Evolutionary conservation across 2,113 vertebrate species (phyloP), one percentile per base, ranked within the genome.

Genomic region (Parus major): DNA sequence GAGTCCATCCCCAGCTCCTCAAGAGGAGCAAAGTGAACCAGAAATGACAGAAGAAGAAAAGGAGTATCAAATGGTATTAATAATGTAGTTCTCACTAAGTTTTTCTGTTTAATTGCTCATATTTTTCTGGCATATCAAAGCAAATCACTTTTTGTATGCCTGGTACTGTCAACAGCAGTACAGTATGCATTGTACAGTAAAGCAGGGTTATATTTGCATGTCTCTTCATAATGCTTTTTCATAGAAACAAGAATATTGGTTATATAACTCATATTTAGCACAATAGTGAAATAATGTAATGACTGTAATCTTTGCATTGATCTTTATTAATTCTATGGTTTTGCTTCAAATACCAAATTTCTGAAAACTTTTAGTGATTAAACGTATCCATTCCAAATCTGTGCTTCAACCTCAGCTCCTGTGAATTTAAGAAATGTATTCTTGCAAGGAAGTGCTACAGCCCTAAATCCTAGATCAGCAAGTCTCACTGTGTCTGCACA

Each of bases 11-110:
- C 99, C 99, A n/a, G 96, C 98, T 92, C 96, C 97, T 85, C 99
- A 98, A 18, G 99, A 99, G 86, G 99, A 99, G 69, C 98, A 98
- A 25, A 99, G 98, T 68, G 99, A 99, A 92, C 98, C 99, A 85
- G 99, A 99, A 97, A 99, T 99, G 99, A 99, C 99, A 9, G 99
- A 99, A 70, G 99, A 99, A 97, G 99, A 99, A 96, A 98, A 98
- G 85, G 99, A 99, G n/a, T 99, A 98, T 98, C 99, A 99, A 95
- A 97, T 99, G 99, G 99, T 99, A 96, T 85, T 98, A 96, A 35
- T 79, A 50, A 86, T 59, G 13, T 70, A 70, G 82, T 89, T 95
- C 44, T 77, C 12, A 42, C 14, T 36, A 59, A 82, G 18, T 65
- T 12, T 66, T 91, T 82, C n/a, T 78, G 28, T 59, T 55, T 63